Evolutionary conservation across 2,797 vertebrate species (phyloP).

Genomic region (Megaceryle alcyon): DNA sequence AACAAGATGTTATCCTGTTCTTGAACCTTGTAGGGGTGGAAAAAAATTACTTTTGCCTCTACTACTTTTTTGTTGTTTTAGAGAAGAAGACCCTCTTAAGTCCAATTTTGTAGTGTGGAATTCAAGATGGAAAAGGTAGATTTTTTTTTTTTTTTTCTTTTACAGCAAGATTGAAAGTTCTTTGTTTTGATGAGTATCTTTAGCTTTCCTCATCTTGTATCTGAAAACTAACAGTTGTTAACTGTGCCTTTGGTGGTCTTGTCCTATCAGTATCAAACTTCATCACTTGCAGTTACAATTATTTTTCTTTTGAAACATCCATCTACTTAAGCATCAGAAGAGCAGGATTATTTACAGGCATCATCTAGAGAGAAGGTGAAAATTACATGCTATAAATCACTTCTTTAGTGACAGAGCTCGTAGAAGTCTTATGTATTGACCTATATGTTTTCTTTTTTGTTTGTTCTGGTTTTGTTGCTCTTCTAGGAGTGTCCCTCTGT

Average conservation of each 20-base stretch:
- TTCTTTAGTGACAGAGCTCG: background rate
- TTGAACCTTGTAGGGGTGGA: background rate
- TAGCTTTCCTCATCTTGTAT: background rate
- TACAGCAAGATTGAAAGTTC: background rate
- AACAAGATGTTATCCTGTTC: background rate
- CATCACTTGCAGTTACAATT: background rate
- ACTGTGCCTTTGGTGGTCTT: background rate
- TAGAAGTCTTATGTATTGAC: background rate
- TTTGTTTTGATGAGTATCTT: slow-evolving; percentile 17
- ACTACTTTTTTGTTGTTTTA: background rate
- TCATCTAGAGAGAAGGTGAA: slow-evolving; percentile 8
- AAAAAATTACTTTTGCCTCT: background rate
- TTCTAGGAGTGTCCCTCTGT: background rate
- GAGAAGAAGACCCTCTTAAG: background rate
- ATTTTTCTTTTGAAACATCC: background rate
- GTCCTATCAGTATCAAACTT: background rate
- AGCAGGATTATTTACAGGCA: background rate
- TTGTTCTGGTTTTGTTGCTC: slow-evolving; percentile 2
- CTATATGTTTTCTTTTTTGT: background rate
- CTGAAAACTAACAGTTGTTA: background rate
- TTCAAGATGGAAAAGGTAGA: background rate
- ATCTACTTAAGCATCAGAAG: slow-evolving; percentile 11
- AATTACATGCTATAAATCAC: background rate
- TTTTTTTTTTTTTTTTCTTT: background rate
- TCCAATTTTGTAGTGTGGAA: background rate